phyloP scores from a whole-genome alignment of 2,113 vertebrate genomes.

The Brachionichthys hirsutus region DNA sequence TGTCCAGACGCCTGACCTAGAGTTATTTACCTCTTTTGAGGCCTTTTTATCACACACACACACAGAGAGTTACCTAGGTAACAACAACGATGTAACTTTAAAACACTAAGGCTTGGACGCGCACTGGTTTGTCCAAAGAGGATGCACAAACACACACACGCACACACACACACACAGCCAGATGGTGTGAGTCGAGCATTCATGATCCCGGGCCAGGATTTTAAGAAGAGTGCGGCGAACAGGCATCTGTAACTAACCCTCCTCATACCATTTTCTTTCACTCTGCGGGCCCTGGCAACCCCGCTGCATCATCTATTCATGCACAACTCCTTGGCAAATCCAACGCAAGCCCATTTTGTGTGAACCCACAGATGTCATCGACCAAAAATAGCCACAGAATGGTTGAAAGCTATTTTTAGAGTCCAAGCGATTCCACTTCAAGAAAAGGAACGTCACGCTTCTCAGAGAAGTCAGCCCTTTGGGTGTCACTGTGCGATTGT shows the following conservation, averaged over 20 bases:
- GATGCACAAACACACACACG: conserved; percentile 8
- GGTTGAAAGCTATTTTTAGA: conserved; percentile 62
- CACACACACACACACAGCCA: background rate
- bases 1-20: conserved; percentile 40
- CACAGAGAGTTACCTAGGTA: conserved; percentile 10
- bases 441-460: too few relatives aligned
- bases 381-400: conserved; percentile 41
- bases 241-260: conserved; percentile 64
- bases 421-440: conserved; percentile 20
- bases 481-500: conserved; percentile 3
- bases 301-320: conserved; percentile 35
- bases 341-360: conserved; percentile 17
- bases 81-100: conserved; percentile 24
- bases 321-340: conserved; percentile 13
- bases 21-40: conserved; percentile 43
- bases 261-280: conserved; percentile 44
- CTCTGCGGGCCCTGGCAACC: conserved; percentile 60
- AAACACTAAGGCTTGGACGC: background rate
- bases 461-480: background rate
- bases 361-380: background rate
- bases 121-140: too few relatives aligned
- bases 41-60: conserved; percentile 13
- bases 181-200: conserved; percentile 1
- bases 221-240: conserved; percentile 54
- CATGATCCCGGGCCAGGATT: conserved; percentile 18